Conservation (phyloP, 2,113 vertebrate genomes). For the Gorsachius goisagi region DNA sequence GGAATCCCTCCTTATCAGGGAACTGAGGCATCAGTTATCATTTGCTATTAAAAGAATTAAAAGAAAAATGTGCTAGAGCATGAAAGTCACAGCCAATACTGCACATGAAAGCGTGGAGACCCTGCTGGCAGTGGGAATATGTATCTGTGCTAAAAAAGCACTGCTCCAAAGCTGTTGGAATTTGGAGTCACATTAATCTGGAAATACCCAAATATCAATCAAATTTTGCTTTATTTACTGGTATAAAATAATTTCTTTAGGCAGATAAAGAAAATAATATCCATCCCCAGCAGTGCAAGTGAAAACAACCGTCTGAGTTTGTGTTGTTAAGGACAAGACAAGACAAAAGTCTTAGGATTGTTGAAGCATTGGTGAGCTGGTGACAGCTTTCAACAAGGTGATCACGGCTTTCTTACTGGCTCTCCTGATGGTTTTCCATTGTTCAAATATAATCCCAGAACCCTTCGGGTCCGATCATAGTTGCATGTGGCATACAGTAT, state of each 20-base stretch:
- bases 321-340: no score
- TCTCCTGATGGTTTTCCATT: neutral
- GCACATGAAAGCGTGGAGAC: neutral
- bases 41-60: neutral
- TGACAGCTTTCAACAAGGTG: neutral
- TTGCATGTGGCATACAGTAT: no score
- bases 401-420: neutral
- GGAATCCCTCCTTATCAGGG: neutral
- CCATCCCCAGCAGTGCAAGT: neutral
- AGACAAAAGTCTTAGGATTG: neutral
- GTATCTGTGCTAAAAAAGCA: neutral
- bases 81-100: neutral
- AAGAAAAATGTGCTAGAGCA: neutral
- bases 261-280: neutral
- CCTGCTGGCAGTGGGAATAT: neutral
- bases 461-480: accelerated
- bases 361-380: neutral
- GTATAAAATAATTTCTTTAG: neutral
- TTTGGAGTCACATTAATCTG: neutral
- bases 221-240: neutral
- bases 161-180: neutral
- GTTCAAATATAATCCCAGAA: neutral
- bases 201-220: neutral
- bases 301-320: neutral
- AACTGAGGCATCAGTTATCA: neutral